These are phyloP conservation scores for Cybosia mesomella DNA, from an alignment of 2,888 invertebrate species.

Conservation along the genomic window DNA sequence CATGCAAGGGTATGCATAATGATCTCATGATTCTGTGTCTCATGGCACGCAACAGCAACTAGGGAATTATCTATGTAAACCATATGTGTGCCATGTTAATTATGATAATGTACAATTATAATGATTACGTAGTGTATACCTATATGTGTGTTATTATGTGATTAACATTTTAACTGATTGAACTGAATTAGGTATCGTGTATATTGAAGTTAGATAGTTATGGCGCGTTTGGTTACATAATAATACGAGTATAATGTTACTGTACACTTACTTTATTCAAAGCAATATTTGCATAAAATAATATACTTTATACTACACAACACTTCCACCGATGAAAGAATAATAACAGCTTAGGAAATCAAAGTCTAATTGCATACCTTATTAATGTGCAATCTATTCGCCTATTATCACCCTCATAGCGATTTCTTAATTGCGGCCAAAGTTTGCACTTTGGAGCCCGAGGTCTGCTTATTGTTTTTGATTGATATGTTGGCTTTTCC, in stretches of 20 bases:
- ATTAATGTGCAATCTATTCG: too few species aligned
- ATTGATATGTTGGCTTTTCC: too few species aligned
- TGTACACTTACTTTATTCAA: neutral
- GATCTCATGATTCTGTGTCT: neutral
- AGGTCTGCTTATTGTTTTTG: too few species aligned
- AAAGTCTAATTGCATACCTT: neutral
- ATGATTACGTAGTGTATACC: neutral
- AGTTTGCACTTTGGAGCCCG: too few species aligned
- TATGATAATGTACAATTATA: neutral
- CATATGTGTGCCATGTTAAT: neutral
- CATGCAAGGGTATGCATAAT: too few species aligned
- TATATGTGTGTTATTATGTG: neutral
- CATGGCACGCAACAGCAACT: neutral
- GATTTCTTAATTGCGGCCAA: too few species aligned
- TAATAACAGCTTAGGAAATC: neutral
- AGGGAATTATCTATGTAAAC: neutral
- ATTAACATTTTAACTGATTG: constrained; percentile 3
- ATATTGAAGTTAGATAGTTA: neutral
- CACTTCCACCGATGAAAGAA: too few species aligned
- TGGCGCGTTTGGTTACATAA: neutral
- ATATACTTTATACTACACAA: neutral
- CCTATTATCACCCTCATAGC: too few species aligned
- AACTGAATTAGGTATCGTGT: neutral
- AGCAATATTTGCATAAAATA: neutral
- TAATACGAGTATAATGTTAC: neutral